Evolutionary conservation across 1,140 invertebrate species (phyloP), one percentile per base, ranked within the genome.

Genomic region (Drosophila ficusphila): DNA sequence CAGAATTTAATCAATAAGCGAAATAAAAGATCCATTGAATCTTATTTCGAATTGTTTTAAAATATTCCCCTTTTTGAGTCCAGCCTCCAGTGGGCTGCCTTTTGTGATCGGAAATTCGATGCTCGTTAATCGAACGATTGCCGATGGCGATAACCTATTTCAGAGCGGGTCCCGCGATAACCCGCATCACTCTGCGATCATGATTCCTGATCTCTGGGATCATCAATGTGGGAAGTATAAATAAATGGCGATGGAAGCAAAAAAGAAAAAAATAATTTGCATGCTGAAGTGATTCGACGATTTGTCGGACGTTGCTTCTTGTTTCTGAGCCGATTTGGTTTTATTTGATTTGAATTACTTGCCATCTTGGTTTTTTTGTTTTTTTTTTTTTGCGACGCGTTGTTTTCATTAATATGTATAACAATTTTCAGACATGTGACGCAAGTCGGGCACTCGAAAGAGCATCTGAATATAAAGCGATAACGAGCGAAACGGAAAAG

Each of bases 161-260:
- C 47, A 82, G 65, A 42, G 42, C 67, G 41, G 46, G 25, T 23
- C 18, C 16, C 5, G 36, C 62, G 78, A 81, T 81, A 81, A 82
- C 78, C 78, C 51, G 47, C 34, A 54, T 52, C 60, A 68, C 54
- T 46, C 64, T 25, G 21, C 78, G 78, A 77, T 81, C 78, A 44
- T 82, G 78, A 81, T 82, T 78, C 68, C 62, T 81, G 77, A 68
- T 11, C 61, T 34, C 64, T 21, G 42, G 12, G 56, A 25, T 41
- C 77, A 76, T 65, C 60, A n/a, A 82, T 77, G 78, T 76, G 78
- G 72, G 78, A 81, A 81, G 78, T 79, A 61, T 61, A 67, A 65
- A 65, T 51, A 65, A 51, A 33, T 33, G 21, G 18, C 21, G 14
- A 12, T 54, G 14, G 29, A 27, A 46, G 27, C 7, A 23, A 44